Base-by-base conservation (phyloP, 2,888 invertebrate species). In the Drosophila prostipennis region DNA sequence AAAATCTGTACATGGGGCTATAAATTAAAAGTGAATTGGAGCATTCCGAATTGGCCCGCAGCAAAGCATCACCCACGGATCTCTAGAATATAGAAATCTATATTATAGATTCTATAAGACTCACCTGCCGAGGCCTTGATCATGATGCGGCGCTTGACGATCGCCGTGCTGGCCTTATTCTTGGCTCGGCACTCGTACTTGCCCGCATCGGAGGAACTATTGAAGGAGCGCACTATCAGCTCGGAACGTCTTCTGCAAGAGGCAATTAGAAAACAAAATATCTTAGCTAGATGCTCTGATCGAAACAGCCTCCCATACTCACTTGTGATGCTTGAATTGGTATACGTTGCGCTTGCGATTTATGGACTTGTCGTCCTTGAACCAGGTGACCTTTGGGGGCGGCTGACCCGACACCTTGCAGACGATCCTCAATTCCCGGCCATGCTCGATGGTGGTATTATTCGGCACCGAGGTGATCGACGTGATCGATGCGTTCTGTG, bases 331-430 rank as follows among this genome's bases (percentile, higher is more conserved):
- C 77, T 90, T 87, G 80, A 92, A 91, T 88, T 91, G 90, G 80
- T 92, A 92, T 72, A 89, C 84, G 78, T 84, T 84, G 67, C 90
- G 91, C 86, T 91, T 91, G 77, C 90, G 88, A 85, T 91, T 91
- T 75, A 94, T 94, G 83, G 94, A 94, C 88, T 93, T 93, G 78
- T 94, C 95, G 93, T 96, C 94, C 92, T 95, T 95, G 93, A 94
- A 95, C 97, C 97, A 98, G 83, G 95, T 94, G 81, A 97, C 95
- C 79, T 95, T 94, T 32, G 97, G 97, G 74, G 95, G 94, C 45
- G 97, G 97, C 79, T 95, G 94, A 37, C 96, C 96, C 91, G 94
- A 94, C 79, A 96, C 95, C 79, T 94, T 94, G 91, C 97, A 97
- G 87, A 95, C 94, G 88, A 97, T 94, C 89, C 93, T 93, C 91